Evolutionary conservation across 1,140 invertebrate genomes (phyloP).

Genomic region (Eulimnadia texana): DNA sequence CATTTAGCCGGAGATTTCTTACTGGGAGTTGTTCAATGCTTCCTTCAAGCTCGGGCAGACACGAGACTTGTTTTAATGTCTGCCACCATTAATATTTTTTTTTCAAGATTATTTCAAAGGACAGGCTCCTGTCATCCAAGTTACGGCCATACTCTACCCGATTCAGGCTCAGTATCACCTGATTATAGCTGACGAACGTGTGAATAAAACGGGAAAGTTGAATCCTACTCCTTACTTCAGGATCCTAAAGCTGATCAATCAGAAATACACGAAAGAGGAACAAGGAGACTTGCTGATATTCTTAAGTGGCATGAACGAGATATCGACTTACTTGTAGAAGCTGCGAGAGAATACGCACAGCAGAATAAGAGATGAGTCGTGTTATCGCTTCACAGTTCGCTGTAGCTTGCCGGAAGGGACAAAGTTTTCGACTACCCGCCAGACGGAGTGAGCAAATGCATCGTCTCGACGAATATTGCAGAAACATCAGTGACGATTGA

Average conservation of each 20-base stretch:
- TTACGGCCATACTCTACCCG: conserved; percentile 87
- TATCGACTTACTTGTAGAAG: too few species aligned
- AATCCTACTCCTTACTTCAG: conserved; percentile 83
- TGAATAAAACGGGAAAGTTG: conserved; percentile 44
- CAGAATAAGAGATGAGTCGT: too few species aligned
- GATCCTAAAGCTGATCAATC: conserved; percentile 81
- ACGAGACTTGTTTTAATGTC: too few species aligned
- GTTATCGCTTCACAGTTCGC: conserved; percentile 78
- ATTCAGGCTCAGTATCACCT: conserved; percentile 81
- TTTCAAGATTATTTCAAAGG: too few species aligned
- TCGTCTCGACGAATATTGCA: conserved; percentile 97
- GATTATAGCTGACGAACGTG: conserved; percentile 53
- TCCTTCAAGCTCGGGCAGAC: conserved; percentile 82
- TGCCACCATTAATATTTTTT: too few species aligned
- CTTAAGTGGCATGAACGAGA: too few species aligned
- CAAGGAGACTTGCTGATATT: conserved; percentile 93
- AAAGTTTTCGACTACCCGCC: conserved; percentile 96
- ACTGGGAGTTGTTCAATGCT: too few species aligned
- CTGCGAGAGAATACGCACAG: too few species aligned
- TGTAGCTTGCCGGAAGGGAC: conserved; percentile 89
- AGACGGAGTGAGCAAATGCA: conserved; percentile 87
- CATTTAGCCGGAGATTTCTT: too few species aligned
- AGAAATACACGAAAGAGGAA: conserved; percentile 69
- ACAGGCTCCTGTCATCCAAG: too few species aligned
- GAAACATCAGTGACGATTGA: conserved; percentile 99